Conservation (phyloP, 2,888 invertebrate species). For the Tubiluchus corallicola region DNA sequence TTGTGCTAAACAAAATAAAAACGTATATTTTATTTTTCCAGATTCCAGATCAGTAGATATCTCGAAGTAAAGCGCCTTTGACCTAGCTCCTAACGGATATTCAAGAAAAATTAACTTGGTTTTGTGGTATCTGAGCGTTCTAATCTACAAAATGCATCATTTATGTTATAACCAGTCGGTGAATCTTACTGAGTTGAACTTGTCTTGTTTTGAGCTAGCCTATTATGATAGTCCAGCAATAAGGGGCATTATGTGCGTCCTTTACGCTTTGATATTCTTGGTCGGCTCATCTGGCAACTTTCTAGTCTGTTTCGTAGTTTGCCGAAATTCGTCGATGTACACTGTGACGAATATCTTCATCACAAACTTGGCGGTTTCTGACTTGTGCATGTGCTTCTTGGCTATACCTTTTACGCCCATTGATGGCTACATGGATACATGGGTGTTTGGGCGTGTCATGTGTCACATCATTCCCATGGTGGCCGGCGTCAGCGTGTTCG, state of each 20-base stretch:
- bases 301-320: slow-evolving; percentile 80
- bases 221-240: slow-evolving; percentile 36
- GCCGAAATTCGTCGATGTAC: slow-evolving; percentile 82
- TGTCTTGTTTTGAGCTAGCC: no score
- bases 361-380: slow-evolving; percentile 82
- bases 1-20: no score
- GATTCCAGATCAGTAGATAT: no score
- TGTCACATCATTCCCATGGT: slow-evolving; percentile 86
- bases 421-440: slow-evolving; percentile 70
- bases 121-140: no score
- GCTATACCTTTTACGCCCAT: slow-evolving; percentile 92
- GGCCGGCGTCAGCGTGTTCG: slow-evolving; percentile 77
- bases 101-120: no score
- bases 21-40: no score
- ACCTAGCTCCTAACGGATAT: no score
- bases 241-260: slow-evolving; percentile 50
- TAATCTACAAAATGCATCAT: no score
- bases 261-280: slow-evolving; percentile 62
- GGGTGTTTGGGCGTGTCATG: slow-evolving; percentile 76
- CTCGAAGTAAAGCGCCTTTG: no score
- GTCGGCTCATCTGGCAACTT: slow-evolving; percentile 74
- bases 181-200: no score
- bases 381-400: slow-evolving; percentile 73
- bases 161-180: no score
- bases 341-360: slow-evolving; percentile 96